Percentiles rank a stretch among this genome's conserved stretches.
phyloP scores from a whole-genome alignment of 2,888 invertebrate genomes.

The Drosophila nigricruria region DNA sequence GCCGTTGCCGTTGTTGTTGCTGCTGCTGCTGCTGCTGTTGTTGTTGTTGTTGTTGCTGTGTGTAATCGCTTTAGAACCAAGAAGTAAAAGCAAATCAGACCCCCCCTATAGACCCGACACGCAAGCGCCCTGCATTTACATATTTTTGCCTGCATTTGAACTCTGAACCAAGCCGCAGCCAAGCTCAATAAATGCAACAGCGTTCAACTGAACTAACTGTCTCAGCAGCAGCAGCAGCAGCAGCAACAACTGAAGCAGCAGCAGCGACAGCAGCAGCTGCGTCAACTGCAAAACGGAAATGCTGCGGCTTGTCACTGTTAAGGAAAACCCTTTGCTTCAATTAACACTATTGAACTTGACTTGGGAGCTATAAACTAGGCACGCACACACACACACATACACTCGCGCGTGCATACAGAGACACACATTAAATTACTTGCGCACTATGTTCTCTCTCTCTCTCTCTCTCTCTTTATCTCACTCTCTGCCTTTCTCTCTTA shows the following conservation, averaged over 20 bases:
- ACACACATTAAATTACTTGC: background rate
- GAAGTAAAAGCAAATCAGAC: conserved; percentile 17
- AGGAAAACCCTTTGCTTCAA: conserved; percentile 65
- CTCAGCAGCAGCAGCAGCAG: conserved; percentile 23
- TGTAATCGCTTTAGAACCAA: conserved; percentile 74
- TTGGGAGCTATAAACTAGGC: conserved; percentile 21
- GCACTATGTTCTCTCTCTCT: background rate
- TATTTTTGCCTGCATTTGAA: conserved; percentile 79
- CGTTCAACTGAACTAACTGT: conserved; percentile 15
- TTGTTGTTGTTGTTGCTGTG: conserved; percentile 51
- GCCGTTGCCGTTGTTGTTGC: conserved; percentile 45
- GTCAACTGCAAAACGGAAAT: conserved; percentile 58
- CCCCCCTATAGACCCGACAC: conserved; percentile 58
- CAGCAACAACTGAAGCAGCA: conserved; percentile 10
- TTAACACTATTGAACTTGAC: conserved; percentile 79
- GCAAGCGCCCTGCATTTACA: conserved; percentile 80
- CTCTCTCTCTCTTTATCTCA: background rate
- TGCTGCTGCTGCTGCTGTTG: conserved; percentile 28
- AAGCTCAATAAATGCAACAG: conserved; percentile 40
- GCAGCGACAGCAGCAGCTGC: conserved; percentile 23
- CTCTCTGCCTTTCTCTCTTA: too few species aligned
- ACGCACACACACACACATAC: background rate
- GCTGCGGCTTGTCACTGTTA: conserved; percentile 49
- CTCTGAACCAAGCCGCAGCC: conserved; percentile 50
- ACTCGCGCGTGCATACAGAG: background rate